phyloP scores from a whole-genome alignment of 2,113 vertebrate genomes.

The Rostratula benghalensis region DNA sequence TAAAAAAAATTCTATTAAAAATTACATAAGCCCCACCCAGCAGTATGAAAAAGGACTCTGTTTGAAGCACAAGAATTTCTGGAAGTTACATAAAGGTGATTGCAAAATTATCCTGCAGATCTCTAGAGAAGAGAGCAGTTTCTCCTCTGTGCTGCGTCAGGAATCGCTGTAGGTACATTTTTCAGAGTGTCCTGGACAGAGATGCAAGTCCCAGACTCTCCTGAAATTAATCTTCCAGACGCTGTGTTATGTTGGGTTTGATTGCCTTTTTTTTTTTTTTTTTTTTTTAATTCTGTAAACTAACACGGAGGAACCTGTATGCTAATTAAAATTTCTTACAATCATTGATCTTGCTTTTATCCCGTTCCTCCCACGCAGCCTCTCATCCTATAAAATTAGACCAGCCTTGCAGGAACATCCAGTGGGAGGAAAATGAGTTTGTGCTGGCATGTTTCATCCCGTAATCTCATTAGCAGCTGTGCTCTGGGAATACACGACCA shows the following conservation, averaged over 20 bases:
- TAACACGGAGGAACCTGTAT: neutral
- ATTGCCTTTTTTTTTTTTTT: neutral
- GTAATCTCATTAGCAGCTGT: neutral
- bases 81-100: neutral
- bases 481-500: neutral
- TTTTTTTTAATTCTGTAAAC: neutral
- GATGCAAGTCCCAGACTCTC: neutral
- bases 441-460: neutral
- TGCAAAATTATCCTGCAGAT: neutral
- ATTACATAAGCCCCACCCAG: neutral
- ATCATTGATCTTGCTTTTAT: neutral
- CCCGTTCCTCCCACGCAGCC: neutral
- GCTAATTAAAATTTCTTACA: neutral
- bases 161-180: neutral
- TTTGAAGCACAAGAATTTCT: neutral
- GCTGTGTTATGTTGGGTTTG: too few relatives aligned
- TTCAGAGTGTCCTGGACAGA: neutral
- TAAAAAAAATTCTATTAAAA: neutral
- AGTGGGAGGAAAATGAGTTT: neutral
- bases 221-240: neutral
- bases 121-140: neutral
- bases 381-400: constrained; percentile 12
- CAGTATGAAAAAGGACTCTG: neutral
- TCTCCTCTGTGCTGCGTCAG: neutral
- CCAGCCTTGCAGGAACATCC: neutral